Evolutionary conservation across 1,140 invertebrate species (phyloP), one percentile per base, ranked within the genome.

Genomic region (Nephila pilipes): DNA sequence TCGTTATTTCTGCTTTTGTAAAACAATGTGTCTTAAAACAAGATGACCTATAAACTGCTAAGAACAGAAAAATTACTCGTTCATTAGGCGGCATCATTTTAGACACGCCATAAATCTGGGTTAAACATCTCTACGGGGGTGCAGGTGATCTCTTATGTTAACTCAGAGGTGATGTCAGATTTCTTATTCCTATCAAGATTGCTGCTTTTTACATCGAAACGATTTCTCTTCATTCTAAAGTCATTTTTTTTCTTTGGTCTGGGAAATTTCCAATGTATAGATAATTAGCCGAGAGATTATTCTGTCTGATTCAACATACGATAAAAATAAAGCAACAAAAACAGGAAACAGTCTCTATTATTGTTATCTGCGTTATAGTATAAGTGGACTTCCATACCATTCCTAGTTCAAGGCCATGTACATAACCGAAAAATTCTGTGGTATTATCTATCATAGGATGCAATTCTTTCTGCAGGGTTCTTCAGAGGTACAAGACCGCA

Each of bases 261-360:
- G 87, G 87, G 87, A 88, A 88, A 69, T 75, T 69, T 88, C 22
- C 25, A 88, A 63, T 46, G 57, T 88, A 80, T 90, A 22, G 65
- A 90, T 80, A 90, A 90, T 90, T 90, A 90, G 46, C 54, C 38
- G 4, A 80, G 58, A 80, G 63, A 90, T 79, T 57, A 90, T 57
- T 90, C 46, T 25, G 36, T 80, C 54, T 36, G 85, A 87, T 85
- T 60, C 83, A 25, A n/a, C 60, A 38, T 65, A 6, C n/a, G 46
- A 80, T 60, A 80, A 79, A 80, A 88, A 79, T 75, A 65, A 36
- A 38, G 38, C 32, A 58, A 90, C 55, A 90, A 80, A 90, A 90
- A 89, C 87, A 60, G 65, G 87, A 89, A 89, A 89, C 54, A 80
- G 18, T 36, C 32, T 75, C 3, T 65, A 87, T 79, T 20, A 80